Evolutionary conservation across 1,140 invertebrate species (phyloP).

Genomic region (Argopecten irradians): DNA sequence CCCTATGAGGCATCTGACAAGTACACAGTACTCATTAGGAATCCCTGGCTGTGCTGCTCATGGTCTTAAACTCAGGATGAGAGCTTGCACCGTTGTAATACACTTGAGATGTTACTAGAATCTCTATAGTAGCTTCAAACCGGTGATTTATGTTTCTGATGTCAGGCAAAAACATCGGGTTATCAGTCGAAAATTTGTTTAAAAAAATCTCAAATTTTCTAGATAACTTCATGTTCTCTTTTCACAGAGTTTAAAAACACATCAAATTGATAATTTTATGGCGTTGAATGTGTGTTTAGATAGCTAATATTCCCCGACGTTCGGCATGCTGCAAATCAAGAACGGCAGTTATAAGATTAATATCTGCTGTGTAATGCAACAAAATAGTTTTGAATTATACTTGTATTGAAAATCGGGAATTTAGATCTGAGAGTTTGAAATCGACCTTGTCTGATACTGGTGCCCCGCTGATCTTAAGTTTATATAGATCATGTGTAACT

Average conservation of each 20-base stretch:
- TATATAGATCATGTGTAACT: background rate
- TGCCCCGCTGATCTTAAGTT: background rate
- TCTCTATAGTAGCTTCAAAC: background rate
- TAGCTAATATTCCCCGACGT: background rate
- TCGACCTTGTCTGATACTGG: background rate
- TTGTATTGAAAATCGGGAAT: background rate
- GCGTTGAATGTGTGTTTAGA: background rate
- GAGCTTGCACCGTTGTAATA: background rate
- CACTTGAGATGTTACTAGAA: background rate
- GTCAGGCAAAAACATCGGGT: background rate
- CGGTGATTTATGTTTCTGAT: background rate
- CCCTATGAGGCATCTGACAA: background rate
- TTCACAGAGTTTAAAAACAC: background rate
- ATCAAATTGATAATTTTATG: background rate
- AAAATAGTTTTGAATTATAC: conserved; percentile 2
- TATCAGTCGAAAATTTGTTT: background rate
- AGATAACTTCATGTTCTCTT: background rate
- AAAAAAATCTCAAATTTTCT: background rate
- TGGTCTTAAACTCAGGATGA: background rate
- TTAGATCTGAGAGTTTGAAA: background rate
- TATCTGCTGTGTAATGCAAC: background rate
- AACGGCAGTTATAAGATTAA: background rate
- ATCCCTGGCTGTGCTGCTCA: background rate
- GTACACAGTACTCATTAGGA: background rate
- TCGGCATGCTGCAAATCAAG: background rate